Conservation (phyloP, 35 echinoderm and acorn worm genomes). For the Eucidaris tribuloides region DNA sequence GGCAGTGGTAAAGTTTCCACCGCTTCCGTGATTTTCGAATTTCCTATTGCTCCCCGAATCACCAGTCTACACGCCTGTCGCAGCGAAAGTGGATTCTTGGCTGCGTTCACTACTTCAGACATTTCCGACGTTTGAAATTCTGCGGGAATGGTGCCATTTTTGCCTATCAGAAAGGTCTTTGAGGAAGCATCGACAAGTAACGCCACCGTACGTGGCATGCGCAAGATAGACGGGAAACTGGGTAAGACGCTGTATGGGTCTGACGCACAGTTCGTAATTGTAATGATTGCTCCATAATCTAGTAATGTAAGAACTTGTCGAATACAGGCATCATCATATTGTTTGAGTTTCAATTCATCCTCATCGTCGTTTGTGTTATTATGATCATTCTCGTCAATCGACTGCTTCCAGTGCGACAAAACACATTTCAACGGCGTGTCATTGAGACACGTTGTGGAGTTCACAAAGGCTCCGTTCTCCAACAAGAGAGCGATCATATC, state of each 20-base stretch:
- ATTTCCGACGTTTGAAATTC: background rate
- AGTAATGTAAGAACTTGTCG: background rate
- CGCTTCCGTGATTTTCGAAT: background rate
- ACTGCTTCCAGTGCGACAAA: slow-evolving; percentile 29
- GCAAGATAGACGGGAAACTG: background rate
- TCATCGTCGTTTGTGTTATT: background rate
- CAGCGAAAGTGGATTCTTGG: slow-evolving; percentile 19
- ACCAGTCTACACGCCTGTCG: background rate
- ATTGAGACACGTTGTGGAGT: slow-evolving; percentile 43
- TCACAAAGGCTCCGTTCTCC: slow-evolving; percentile 61
- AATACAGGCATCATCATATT: background rate
- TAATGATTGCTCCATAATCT: slow-evolving; percentile 34
- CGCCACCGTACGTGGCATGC: background rate
- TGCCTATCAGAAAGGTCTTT: background rate
- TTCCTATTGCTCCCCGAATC: slow-evolving; percentile 10
- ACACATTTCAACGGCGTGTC: slow-evolving; percentile 80
- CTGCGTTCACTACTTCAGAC: background rate
- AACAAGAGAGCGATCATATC: slow-evolving; percentile 65
- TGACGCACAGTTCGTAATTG: background rate
- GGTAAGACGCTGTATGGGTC: slow-evolving; percentile 10
- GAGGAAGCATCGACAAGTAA: background rate
- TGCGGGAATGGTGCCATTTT: background rate
- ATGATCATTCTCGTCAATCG: background rate
- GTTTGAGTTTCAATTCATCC: background rate
- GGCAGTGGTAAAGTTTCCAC: background rate